Evolutionary conservation across 2,888 invertebrate species (phyloP), one percentile per base, ranked within the genome.

Genomic region (Lasioglossum leucozonium): DNA sequence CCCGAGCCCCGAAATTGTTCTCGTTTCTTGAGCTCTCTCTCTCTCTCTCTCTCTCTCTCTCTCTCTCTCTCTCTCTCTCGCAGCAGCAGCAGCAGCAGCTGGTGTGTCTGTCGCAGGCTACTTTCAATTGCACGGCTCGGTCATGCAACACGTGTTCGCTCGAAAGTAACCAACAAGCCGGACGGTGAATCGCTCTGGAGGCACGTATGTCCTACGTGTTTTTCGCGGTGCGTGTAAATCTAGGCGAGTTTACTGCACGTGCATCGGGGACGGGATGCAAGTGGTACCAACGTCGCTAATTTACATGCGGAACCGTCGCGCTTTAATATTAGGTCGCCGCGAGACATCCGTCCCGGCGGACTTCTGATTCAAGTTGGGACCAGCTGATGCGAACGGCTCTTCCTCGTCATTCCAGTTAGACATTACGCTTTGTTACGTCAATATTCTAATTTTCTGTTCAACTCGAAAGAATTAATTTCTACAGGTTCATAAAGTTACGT

Each of bases 151-250:
- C 81, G 77, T 85, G 80, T 85, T 76, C 77, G 58, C 44, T 74
- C 37, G 73, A 74, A 80, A 79, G 81, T 74, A 85, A 84, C 78
- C 58, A 55, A 37, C 74, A 18, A 26, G 37, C 30, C 26, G 47
- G 44, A 62, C 55, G 22, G 34, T 62, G 75, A 58, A 84, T 72
- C 75, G 42, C 34, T 67, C 11, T 65, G 26, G 71, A 34, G 62
- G 71, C 85, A 77, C 85, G 85, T 80, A 77, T 74, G 51, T 72
- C 67, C 72, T 76, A 77, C 81, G 85, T 81, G 85, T 80, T 80
- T 76, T 84, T 74, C 47, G 77, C 74, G 51, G 72, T 71, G 74
- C 81, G 85, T 77, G 85, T 85, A 85, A 77, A 85, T 86, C 85
- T 85, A 75, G 42, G 75, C 78, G 69, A n/a, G 72, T 78, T 81